Base-by-base conservation (phyloP, 2,797 vertebrate genomes). In the Eulemur rubriventer region DNA sequence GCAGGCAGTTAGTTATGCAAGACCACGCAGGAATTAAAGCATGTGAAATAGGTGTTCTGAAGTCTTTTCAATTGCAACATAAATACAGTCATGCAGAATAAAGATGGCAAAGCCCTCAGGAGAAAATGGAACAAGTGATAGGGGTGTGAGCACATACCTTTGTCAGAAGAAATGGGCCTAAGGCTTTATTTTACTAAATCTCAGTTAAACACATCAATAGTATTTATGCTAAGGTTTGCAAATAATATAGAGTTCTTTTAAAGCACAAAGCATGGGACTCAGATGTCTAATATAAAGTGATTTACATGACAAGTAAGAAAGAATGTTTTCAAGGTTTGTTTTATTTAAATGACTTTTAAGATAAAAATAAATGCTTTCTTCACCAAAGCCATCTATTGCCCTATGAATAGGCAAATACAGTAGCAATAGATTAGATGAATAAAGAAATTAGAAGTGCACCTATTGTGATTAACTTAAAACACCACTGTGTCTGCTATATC, bases 61-160 rank as follows among this genome's bases (percentile, higher is more conserved):
- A 89, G 83, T 76, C 70, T 94, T 90, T 95, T 88, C 95, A 93
- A 76, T 75, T 69, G 70, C 52, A 72, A 79, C 75, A 96, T 96
- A 97, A 97, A 98, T 92, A 97, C 80, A 94, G 33, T 63, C 85
- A 87, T 88, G 63, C 81, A 88, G 70, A 96, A 75, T 82, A 85
- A 86, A 97, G 67, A 93, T 16, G 65, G 65, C 82, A 90, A 88
- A 88, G 63, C 80, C 72, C 61, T 92, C 75, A 85, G 82, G 94
- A 91, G 78, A 73, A 94, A 92, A 35, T 35, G 38, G 80, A 96
- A 65, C 91, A 94, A 94, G 76, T 67, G 72, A 94, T 22, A 67
- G 22, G 65, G n/a, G 22, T 20, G 43, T 69, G 88, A 93, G 89
- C 55, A 67, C 12, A 89, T 55, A 94, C 22, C 46, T 97, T 79